Conservation (phyloP, 2,113 vertebrate genomes). For the Varanus komodoensis region DNA sequence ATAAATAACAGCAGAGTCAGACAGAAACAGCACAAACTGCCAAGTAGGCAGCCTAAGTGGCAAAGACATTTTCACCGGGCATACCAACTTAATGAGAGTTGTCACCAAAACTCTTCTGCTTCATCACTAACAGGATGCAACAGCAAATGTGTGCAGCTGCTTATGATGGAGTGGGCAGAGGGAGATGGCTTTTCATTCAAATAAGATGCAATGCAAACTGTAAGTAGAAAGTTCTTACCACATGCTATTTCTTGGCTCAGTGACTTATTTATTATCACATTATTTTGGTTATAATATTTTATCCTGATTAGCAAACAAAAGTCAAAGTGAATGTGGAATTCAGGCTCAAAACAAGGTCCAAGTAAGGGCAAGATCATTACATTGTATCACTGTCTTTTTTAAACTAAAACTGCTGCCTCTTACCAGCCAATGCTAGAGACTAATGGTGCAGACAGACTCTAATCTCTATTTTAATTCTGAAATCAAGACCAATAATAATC, state of each 20-base stretch:
- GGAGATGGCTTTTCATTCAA: not conserved
- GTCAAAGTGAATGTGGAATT: not conserved
- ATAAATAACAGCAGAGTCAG: slow-evolving; percentile 34
- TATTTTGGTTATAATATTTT: not conserved
- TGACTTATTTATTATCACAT: not conserved
- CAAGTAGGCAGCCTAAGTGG: slow-evolving; percentile 5
- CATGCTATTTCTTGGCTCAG: not conserved
- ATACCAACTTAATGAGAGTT: slow-evolving; percentile 24
- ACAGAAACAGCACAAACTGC: slow-evolving; percentile 13
- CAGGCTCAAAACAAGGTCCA: not conserved
- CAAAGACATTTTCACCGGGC: slow-evolving; percentile 24
- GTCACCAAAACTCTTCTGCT: slow-evolving; percentile 14
- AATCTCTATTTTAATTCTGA: not conserved
- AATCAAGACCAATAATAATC: not conserved
- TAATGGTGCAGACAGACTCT: not conserved
- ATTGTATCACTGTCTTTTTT: not conserved
- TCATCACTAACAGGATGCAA: slow-evolving; percentile 22
- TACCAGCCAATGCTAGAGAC: not conserved
- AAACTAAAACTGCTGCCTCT: not conserved
- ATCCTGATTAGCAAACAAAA: too few relatives aligned
- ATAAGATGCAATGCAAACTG: not conserved
- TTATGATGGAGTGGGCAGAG: slow-evolving; percentile 1
- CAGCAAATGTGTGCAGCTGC: slow-evolving; percentile 16
- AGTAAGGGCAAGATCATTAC: not conserved
- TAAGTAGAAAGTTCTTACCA: not conserved